Base-by-base conservation (phyloP, 2,888 invertebrate species). In the Brenthis hecate region DNA sequence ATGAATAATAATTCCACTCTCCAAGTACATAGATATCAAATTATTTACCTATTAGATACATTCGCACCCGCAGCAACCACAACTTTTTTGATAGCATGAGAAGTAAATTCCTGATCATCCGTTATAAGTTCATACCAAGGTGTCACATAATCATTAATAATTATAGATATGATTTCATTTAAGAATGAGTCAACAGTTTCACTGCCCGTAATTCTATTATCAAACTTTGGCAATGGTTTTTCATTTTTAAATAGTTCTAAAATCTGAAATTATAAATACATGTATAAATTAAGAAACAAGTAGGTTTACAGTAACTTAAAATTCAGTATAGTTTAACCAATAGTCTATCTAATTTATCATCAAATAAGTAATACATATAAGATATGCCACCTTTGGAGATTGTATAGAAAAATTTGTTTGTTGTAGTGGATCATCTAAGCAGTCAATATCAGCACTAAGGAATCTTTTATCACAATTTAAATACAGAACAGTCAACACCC, bases 171-270 rank as follows among this genome's bases (percentile, higher is more conserved):
- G 80, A 98, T 97, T 91, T 97, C 96, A 88, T 97, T 97, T 63
- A 98, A 92, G 77, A 96, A 97, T 78, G 96, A 96, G 89, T 98
- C 98, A 70, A 98, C 97, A 48, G 96, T 94, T 78, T 96, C 96
- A 79, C 97, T 96, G 36, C 97, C 97, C 32, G 97, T 97, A 73
- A 98, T 96, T 79, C 97, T 84, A 71, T 79, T 89, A 72, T 92
- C 92, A 82, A 84, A 92, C 74, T 90, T 92, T 57, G 86, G 85
- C 58, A 83, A 74, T 51, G 79, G 70, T 48, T 77, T 73, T 60
- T 85, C 77, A 68, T 79, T 77, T 78, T 88, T 72, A 76, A 92
- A 91, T 72, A 88, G 71, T 76, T 91, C 82, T 66, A 92, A 69
- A 8, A 92, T 86, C 92, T 92, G 76, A 36, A 70, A 66, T 50